phyloP scores from a whole-genome alignment of 2,888 invertebrate species.

The Alloplasta piceator region DNA sequence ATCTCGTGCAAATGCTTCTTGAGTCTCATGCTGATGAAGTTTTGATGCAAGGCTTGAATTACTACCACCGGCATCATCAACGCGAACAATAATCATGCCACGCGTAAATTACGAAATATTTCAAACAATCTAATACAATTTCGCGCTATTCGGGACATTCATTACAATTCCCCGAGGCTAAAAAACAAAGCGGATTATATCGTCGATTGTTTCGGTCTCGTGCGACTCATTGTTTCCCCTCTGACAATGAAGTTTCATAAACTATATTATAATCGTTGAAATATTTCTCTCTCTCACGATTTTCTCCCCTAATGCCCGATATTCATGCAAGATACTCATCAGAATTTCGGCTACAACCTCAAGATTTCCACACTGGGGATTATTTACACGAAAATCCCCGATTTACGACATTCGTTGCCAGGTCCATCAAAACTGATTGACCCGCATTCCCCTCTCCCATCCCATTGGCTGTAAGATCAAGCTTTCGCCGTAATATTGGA shows the following conservation, averaged over 20 bases:
- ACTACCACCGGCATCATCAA: too few species aligned
- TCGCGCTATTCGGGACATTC: too few species aligned
- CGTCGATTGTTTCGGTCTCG: neutral
- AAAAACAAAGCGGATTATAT: neutral
- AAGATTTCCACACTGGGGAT: constrained; percentile 26
- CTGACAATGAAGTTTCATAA: constrained; percentile 8
- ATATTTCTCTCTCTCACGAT: constrained; percentile 7
- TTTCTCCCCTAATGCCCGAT: neutral
- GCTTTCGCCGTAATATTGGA: neutral
- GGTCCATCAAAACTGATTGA: neutral
- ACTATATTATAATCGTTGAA: neutral
- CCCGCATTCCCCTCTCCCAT: neutral
- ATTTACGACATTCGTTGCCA: constrained; percentile 7
- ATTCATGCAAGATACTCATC: constrained; percentile 33
- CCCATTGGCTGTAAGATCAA: neutral
- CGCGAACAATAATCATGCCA: too few species aligned
- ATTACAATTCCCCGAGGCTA: neutral
- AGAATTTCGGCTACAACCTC: neutral
- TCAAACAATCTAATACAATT: too few species aligned
- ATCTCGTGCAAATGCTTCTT: too few species aligned
- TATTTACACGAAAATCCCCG: constrained; percentile 10
- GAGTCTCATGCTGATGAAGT: too few species aligned
- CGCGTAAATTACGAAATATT: too few species aligned
- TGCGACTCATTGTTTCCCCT: neutral
- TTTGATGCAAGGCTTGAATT: too few species aligned